These are phyloP conservation scores for Dynastes hyllus DNA, from an alignment of 2,888 invertebrate species.

Conservation along the genomic window DNA sequence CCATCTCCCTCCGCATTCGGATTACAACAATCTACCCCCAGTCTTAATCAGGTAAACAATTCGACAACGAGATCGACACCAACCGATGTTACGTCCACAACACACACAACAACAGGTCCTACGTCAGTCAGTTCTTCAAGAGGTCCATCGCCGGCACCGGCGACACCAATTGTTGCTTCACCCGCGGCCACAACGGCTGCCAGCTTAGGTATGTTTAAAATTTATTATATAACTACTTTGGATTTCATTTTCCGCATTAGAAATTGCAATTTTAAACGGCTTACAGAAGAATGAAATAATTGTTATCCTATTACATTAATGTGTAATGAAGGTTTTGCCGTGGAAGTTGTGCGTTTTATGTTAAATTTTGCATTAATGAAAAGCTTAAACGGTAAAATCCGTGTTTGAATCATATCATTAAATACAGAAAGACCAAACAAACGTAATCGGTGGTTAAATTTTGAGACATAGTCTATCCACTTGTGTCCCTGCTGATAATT, in stretches of 20 bases:
- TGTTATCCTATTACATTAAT: too few relatives aligned
- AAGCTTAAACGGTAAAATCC: too few relatives aligned
- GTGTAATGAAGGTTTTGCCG: too few relatives aligned
- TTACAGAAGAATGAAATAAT: too few relatives aligned
- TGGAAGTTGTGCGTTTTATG: too few relatives aligned
- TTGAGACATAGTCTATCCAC: too few relatives aligned
- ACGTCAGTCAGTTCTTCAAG: constrained; percentile 77
- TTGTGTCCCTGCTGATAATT: too few relatives aligned
- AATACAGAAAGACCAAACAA: too few relatives aligned
- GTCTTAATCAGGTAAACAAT: constrained; percentile 69
- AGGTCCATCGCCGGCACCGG: constrained; percentile 74
- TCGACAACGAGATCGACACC: constrained; percentile 63
- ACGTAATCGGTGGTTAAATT: too few relatives aligned
- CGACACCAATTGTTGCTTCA: constrained; percentile 69
- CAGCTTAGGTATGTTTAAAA: constrained; percentile 69
- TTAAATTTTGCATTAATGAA: too few relatives aligned
- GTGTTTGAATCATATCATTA: too few relatives aligned
- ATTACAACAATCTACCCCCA: constrained; percentile 61
- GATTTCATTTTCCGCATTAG: not conserved
- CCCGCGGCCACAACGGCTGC: constrained; percentile 65
- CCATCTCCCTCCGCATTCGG: constrained; percentile 69
- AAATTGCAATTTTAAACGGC: too few relatives aligned
- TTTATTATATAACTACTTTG: constrained; percentile 14
- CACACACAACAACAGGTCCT: constrained; percentile 76
- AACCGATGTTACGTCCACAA: constrained; percentile 75